Evolutionary conservation across 64 coral and sea anemone species (phyloP).

Genomic region (Orbicella faveolata): DNA sequence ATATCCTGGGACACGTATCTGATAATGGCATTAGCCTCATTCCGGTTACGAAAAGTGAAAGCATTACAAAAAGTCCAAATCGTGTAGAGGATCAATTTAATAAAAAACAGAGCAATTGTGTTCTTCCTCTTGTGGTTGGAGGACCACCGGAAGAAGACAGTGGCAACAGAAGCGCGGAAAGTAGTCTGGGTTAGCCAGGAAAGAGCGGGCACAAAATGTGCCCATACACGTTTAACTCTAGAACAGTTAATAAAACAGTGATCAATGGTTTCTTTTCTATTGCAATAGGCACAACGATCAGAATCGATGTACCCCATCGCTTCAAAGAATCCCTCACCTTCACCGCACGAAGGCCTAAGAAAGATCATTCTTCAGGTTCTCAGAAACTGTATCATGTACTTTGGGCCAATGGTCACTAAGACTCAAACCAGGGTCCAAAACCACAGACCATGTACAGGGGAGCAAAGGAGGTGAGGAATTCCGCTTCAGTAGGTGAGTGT

Average conservation of each 20-base stretch:
- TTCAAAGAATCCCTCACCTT: background rate
- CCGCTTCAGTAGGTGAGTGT: too few species aligned
- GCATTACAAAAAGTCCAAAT: background rate
- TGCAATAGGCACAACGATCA: background rate
- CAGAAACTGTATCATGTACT: background rate
- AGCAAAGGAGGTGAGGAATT: background rate
- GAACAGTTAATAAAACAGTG: background rate
- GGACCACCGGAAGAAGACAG: background rate
- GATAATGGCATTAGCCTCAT: background rate
- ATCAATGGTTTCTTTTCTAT: background rate
- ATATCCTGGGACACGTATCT: background rate
- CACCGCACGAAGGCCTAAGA: background rate
- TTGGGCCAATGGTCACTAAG: background rate
- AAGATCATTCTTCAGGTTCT: background rate
- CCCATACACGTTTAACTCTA: background rate
- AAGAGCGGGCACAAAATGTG: background rate
- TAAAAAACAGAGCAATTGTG: too few species aligned
- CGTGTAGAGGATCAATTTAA: background rate
- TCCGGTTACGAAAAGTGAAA: background rate
- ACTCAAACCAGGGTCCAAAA: background rate
- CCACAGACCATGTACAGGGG: background rate
- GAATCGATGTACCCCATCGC: background rate
- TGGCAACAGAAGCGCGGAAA: background rate
- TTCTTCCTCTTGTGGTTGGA: too few species aligned
- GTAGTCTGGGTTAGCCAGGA: rapidly evolving